phyloP scores from a whole-genome alignment of 2,113 vertebrate species.

The Ctenomys sociabilis region DNA sequence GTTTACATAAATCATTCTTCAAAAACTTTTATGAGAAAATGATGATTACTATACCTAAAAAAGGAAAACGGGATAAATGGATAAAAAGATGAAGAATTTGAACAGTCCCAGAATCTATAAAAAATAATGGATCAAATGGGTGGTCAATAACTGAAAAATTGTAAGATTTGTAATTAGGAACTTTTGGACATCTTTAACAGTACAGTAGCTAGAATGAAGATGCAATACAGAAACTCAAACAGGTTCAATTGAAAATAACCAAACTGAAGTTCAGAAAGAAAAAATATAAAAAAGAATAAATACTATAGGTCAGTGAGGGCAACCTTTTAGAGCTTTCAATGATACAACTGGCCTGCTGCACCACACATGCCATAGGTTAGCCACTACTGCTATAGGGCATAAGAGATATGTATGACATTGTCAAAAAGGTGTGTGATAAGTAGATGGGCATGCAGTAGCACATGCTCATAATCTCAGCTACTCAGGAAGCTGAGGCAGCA shows the following conservation, averaged over 20 bases:
- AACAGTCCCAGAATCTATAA: neutral
- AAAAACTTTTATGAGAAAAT: neutral
- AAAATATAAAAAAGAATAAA: neutral
- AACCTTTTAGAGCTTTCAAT: neutral
- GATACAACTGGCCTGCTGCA: neutral
- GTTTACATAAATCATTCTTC: neutral
- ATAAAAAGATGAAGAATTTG: constrained; percentile 27
- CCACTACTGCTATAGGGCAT: neutral
- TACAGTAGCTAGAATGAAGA: neutral
- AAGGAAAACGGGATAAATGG: neutral
- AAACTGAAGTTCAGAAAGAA: neutral
- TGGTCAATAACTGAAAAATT: neutral
- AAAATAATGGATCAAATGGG: neutral
- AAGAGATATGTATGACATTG: neutral
- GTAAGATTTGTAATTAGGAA: neutral
- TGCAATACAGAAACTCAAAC: neutral
- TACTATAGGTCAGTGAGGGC: neutral
- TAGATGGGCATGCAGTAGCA: neutral
- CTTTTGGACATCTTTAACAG: neutral
- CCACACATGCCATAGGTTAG: neutral
- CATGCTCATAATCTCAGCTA: neutral
- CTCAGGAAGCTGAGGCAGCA: neutral
- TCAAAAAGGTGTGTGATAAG: neutral
- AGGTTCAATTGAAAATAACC: neutral
- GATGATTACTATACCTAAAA: neutral